Evolutionary conservation across 92 coral and sea anemone species (phyloP), one percentile per base, ranked within the genome.

Genomic region (Siderastrea radians): DNA sequence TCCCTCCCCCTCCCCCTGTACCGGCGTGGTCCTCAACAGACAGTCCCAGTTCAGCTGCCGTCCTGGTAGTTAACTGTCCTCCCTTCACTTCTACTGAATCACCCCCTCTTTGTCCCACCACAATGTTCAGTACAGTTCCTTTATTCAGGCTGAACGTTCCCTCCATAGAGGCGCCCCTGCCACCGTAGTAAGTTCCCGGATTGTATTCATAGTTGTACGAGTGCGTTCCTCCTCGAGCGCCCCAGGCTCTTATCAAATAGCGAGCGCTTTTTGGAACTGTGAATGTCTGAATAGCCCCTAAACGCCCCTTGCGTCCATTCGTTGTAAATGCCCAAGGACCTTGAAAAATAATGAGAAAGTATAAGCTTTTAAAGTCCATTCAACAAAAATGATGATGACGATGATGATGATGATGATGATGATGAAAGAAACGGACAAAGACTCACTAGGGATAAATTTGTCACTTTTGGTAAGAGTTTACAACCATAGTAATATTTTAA

Each of bases 191-290:
- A 26, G 38, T 26, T 26, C 38, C 38, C 10, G 91, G 94, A 2
- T 50, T 50, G 7, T 52, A 68, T 4, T 90, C 91, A 66, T 92
- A 89, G 85, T 71, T 89, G 81, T 88, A 81, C 66, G 76, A 6
- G 58, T 92, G 93, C n/a, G 85, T 92, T 66, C 93, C 93, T n/a
- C 93, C 93, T 11, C 89, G 87, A 1, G 93, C 95, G 1, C 95
- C 95, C 52, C 88, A 89, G 1, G 95, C 89, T 38, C 49, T 65
- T 17, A 92, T 89, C 46, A 49, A 3, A 66, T 92, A 92, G 12
- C 38, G 49, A 47, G 88, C 85, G 54, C 81, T 83, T 1, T n/a
- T 16, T 73, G 59, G n/a, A 12, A 87, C 75, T 6, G 50, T 49
- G 68, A 59, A 81, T 17, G 57, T 49, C 49, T 88, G 91, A 50